Percentiles rank a stretch among this genome's conserved stretches.
Evolutionary conservation across 2,113 vertebrate genomes (phyloP).

Genomic region (Peromyscus maniculatus): DNA sequence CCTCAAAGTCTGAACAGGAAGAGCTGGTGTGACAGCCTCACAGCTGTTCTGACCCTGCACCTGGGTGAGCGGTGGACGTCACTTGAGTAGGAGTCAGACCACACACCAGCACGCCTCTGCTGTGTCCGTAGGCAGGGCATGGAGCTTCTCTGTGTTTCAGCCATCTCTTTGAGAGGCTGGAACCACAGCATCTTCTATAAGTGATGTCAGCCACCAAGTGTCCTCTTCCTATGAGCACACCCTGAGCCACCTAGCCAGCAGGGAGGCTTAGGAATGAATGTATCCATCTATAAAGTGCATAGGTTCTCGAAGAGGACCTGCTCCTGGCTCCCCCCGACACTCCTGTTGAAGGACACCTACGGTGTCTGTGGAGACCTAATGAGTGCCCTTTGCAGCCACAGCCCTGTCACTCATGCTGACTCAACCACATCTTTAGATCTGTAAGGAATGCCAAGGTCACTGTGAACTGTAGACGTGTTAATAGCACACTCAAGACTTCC

Average conservation of each 20-base stretch:
- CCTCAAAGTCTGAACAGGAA: neutral
- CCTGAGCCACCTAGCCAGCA: rapidly evolving
- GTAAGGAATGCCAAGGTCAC: neutral
- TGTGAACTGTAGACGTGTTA: neutral
- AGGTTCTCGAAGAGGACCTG: neutral
- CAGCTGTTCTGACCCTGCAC: too few species aligned
- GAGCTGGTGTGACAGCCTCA: neutral
- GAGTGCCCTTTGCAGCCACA: neutral
- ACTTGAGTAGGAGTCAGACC: too few species aligned
- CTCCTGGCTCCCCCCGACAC: neutral
- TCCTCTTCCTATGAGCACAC: neutral
- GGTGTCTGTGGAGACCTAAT: rapidly evolving
- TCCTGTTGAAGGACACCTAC: too few species aligned
- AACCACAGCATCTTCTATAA: neutral
- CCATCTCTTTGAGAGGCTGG: neutral
- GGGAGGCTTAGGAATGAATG: neutral
- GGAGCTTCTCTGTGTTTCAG: neutral
- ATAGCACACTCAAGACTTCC: neutral
- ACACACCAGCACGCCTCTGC: rapidly evolving
- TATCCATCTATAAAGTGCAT: rapidly evolving
- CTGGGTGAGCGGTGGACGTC: rapidly evolving
- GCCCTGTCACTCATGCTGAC: rapidly evolving
- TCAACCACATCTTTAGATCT: neutral
- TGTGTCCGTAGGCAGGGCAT: rapidly evolving
- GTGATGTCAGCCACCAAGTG: rapidly evolving